Conservation (phyloP, 2,113 vertebrate genomes). For the Caretta caretta region DNA sequence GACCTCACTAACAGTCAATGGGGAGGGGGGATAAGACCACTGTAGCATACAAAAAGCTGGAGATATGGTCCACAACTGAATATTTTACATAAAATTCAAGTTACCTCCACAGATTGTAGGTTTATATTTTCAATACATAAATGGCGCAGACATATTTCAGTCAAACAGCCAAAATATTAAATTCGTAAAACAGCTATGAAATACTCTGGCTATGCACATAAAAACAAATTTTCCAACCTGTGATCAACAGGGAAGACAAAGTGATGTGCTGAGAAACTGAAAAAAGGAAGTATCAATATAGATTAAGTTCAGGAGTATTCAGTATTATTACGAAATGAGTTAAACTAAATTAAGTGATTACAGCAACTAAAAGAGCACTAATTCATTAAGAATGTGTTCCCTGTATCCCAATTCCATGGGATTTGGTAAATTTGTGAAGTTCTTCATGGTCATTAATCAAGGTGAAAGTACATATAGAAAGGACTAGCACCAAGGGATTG, state of each 20-base stretch:
- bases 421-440: not conserved
- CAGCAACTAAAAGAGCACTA: not conserved
- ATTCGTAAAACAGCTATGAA: conserved; percentile 67
- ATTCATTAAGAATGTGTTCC: not conserved
- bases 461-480: not conserved
- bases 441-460: not conserved
- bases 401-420: not conserved
- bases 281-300: conserved; percentile 29
- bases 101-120: conserved; percentile 73
- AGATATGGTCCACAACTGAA: conserved; percentile 79
- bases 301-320: not conserved
- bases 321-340: not conserved
- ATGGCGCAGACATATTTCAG: conserved; percentile 75
- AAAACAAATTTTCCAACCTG: conserved; percentile 66
- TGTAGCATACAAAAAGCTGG: conserved; percentile 83
- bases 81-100: conserved; percentile 80
- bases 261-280: conserved; percentile 22
- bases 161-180: conserved; percentile 76
- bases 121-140: conserved; percentile 79
- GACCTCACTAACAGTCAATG: conserved; percentile 89
- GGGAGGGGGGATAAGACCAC: conserved; percentile 74
- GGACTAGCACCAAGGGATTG: not conserved
- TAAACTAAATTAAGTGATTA: conserved; percentile 1
- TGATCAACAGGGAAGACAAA: conserved; percentile 71
- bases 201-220: conserved; percentile 47